Evolutionary conservation across 1,140 invertebrate species (phyloP), one percentile per base, ranked within the genome.

Genomic region (Scaptomyza montana): DNA sequence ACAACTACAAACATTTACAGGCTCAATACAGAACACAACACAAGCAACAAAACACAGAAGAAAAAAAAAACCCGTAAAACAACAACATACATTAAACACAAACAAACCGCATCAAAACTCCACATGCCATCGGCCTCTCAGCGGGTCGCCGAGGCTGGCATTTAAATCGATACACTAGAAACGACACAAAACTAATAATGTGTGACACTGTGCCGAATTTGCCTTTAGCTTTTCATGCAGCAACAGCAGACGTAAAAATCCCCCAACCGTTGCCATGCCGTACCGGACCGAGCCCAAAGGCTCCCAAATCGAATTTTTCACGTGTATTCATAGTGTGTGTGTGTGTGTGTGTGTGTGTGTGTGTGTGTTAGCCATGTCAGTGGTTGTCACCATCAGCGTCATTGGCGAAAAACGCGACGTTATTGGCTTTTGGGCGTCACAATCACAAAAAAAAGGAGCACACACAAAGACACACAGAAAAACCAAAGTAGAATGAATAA

Each of bases 91-190:
- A 56, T 43, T 66, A 67, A 82, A 67, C 71, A 57, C 66, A 79
- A 79, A 76, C 60, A 79, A 84, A 75, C 80, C 76, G 53, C 80
- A 84, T 55, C 54, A 45, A 47, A 59, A 68, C 62, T 63, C 64
- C 57, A 8, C 9, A 45, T 28, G 74, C 71, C 64, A 49, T 43
- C 69, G 75, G 67, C 53, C 60, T 50, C 59, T 25, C 78, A 30
- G 55, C 82, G 82, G 78, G 82, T 76, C 39, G 82, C 71, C 67
- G 62, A 53, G 67, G 67, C 70, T 56, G 71, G 68, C 75, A 67
- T 75, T 86, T 82, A 82, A 86, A 86, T 86, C 82, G 82, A 86
- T 86, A 87, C 82, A 87, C 82, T 86, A 65, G 65, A 82, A 76
- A 69, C 72, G 72, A 66, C 78, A 76, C 80, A 84, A 73, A 84